These are phyloP conservation scores for Alentia gelatinosa DNA, from an alignment of 2,888 invertebrate genomes.

Conservation along the genomic window DNA sequence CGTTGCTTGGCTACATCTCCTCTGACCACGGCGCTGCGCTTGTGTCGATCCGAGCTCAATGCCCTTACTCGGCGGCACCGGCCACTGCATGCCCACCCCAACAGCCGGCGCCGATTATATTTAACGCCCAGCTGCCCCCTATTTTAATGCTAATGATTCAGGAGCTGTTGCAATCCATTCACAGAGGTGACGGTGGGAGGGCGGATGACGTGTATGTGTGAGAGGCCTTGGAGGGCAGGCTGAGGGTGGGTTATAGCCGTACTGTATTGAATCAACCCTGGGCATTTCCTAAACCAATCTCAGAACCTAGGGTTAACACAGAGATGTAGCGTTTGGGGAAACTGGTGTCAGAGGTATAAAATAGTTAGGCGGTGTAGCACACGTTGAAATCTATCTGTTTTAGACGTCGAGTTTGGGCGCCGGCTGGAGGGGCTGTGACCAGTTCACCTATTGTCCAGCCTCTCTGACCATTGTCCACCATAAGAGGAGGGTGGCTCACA, in stretches of 20 bases:
- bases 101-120: too few species aligned
- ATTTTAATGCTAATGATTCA: neutral
- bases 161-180: too few species aligned
- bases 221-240: neutral
- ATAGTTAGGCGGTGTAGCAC: neutral
- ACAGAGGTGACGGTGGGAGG: too few species aligned
- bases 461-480: neutral
- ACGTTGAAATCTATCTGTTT: neutral
- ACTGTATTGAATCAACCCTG: too few species aligned
- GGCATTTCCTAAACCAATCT: neutral
- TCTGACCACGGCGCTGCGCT: too few species aligned
- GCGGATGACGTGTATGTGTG: neutral
- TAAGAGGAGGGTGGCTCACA: neutral
- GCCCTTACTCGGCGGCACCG: too few species aligned
- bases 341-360: too few species aligned
- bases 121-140: neutral
- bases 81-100: too few species aligned
- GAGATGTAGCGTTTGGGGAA: too few species aligned
- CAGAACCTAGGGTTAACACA: too few species aligned
- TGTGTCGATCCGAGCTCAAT: too few species aligned
- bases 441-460: neutral
- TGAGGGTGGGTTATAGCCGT: neutral
- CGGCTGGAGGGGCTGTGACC: neutral
- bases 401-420: neutral
- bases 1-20: too few species aligned